Conservation (phyloP, 2,113 vertebrate species). For the Lepisosteus oculatus region DNA sequence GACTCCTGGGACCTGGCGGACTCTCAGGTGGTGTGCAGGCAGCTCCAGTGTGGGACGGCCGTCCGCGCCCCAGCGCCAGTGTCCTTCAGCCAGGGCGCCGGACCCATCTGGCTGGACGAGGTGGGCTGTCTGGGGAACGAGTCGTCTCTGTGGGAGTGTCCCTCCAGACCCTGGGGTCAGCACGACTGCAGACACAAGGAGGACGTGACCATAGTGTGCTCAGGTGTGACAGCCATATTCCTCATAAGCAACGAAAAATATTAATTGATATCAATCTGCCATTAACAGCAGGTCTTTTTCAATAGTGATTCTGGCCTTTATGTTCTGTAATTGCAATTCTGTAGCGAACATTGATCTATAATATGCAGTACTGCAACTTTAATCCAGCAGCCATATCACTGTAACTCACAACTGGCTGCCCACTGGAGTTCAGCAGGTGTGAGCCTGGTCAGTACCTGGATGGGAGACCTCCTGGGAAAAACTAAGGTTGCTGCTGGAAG, state of each 20-base stretch:
- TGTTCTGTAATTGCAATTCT: too few species aligned
- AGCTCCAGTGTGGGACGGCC: slow-evolving; percentile 1
- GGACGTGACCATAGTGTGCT: slow-evolving; percentile 43
- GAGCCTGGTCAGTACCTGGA: too few species aligned
- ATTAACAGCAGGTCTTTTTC: too few species aligned
- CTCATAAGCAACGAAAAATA: not conserved
- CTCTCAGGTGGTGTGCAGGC: slow-evolving; percentile 4
- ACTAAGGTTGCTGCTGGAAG: too few species aligned
- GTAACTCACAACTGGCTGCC: too few species aligned
- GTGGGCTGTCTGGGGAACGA: not conserved
- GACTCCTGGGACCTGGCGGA: slow-evolving; percentile 11
- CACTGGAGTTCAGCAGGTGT: too few species aligned
- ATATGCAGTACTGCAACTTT: too few species aligned
- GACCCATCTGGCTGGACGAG: not conserved
- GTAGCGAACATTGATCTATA: too few species aligned
- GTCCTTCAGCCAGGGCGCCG: not conserved
- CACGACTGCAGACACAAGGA: not conserved
- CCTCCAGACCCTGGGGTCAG: not conserved
- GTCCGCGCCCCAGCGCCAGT: not conserved
- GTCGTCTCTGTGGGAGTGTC: slow-evolving; percentile 17
- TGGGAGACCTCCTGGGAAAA: too few species aligned
- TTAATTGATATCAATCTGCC: not conserved
- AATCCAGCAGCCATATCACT: too few species aligned
- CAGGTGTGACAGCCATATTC: slow-evolving; percentile 24
- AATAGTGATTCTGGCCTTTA: too few species aligned